phyloP scores from a whole-genome alignment of 2,113 vertebrate species.

The Calcarius ornatus region DNA sequence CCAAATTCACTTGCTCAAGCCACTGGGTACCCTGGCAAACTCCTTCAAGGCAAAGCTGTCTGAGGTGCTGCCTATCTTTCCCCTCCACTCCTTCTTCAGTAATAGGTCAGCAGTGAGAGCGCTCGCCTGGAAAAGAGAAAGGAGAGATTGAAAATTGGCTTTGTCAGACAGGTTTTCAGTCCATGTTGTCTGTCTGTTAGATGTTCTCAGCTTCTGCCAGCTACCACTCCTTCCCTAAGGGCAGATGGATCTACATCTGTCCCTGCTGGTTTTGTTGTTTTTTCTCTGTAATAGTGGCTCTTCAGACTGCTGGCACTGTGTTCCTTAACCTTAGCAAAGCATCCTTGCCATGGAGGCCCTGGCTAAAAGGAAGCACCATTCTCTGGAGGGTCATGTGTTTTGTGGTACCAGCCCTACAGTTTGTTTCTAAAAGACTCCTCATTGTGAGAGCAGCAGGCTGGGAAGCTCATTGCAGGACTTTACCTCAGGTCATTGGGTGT shows the following conservation, averaged over 20 bases:
- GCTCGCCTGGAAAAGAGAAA: background rate
- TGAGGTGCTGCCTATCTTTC: background rate
- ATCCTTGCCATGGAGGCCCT: background rate
- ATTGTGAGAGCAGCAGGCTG: fast-evolving
- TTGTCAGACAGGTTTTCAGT: background rate
- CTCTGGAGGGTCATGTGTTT: background rate
- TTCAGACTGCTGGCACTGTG: background rate
- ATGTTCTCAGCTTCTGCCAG: background rate
- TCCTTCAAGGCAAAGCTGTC: background rate
- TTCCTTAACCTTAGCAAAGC: background rate
- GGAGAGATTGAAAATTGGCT: background rate
- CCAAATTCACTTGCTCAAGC: background rate
- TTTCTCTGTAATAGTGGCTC: background rate
- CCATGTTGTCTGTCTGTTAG: background rate
- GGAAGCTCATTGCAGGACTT: background rate
- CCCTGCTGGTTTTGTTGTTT: fast-evolving
- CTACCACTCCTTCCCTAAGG: background rate
- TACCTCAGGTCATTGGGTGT: fast-evolving
- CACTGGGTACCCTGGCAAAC: fast-evolving
- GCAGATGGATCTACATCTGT: background rate
- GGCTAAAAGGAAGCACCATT: background rate
- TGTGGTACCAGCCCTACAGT: background rate
- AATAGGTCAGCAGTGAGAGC: background rate
- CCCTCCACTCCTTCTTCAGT: background rate
- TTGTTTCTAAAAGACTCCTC: background rate